Percentiles rank a stretch among this genome's conserved stretches.
Conservation (phyloP, 2,888 invertebrate genomes). For the Pristionchus maxplancki region DNA sequence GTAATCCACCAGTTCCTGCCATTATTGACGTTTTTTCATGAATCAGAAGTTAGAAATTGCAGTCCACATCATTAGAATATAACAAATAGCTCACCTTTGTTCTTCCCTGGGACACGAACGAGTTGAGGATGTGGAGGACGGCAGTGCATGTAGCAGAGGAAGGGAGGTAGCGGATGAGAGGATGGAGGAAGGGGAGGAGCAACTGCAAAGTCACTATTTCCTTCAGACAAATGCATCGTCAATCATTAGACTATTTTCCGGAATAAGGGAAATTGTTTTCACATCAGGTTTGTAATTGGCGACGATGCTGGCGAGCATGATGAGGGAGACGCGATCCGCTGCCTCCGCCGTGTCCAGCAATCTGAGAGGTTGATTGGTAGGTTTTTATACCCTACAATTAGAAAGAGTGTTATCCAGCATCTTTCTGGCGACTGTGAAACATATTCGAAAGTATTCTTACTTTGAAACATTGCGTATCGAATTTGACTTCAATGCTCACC, state of each 20-base stretch:
- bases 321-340: constrained; percentile 88
- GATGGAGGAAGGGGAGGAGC: constrained; percentile 88
- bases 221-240: background rate
- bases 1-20: constrained; percentile 41
- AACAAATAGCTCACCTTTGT: constrained; percentile 31
- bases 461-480: background rate
- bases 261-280: constrained; percentile 76
- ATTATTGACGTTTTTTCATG: background rate
- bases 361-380: constrained; percentile 33
- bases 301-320: constrained; percentile 88
- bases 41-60: background rate
- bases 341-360: constrained; percentile 84
- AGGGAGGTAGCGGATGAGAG: constrained; percentile 87
- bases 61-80: no score
- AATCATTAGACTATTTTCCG: no score
- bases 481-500: background rate
- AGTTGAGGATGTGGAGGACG: constrained; percentile 86
- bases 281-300: constrained; percentile 88
- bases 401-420: background rate
- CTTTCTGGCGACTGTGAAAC: background rate
- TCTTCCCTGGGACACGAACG: constrained; percentile 74
- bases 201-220: constrained; percentile 80
- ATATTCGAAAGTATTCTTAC: background rate
- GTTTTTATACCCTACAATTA: background rate
- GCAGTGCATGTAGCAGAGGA: constrained; percentile 83